These are phyloP conservation scores for Stegophylla sp. DNA, from an alignment of 2,888 invertebrate species.

Conservation along the genomic window DNA sequence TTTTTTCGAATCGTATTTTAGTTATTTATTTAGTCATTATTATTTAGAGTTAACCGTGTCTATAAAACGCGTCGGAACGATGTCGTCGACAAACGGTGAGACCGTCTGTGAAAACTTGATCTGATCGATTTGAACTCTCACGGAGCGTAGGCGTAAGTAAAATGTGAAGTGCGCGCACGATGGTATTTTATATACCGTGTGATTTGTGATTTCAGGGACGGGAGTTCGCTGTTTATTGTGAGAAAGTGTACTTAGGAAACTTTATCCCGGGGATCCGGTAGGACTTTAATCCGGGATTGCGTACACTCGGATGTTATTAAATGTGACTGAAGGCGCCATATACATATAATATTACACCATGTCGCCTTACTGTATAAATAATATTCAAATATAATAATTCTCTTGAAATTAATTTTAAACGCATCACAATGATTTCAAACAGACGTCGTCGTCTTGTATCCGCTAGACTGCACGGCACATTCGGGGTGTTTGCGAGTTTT, in stretches of 20 bases:
- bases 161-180: background rate
- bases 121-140: too few species aligned
- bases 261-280: slow-evolving; percentile 18
- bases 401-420: background rate
- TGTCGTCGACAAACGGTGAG: too few species aligned
- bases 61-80: too few species aligned
- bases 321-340: background rate
- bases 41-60: too few species aligned
- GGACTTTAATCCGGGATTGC: slow-evolving; percentile 16
- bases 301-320: slow-evolving; percentile 14
- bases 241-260: slow-evolving; percentile 13
- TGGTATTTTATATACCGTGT: background rate
- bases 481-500: too few species aligned
- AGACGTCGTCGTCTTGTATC: too few species aligned
- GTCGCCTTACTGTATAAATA: background rate
- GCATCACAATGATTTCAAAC: background rate
- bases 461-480: too few species aligned
- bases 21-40: too few species aligned
- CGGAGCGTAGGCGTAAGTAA: background rate
- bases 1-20: too few species aligned
- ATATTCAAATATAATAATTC: slow-evolving; percentile 11
- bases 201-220: background rate
- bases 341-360: too few species aligned
- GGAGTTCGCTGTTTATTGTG: background rate
- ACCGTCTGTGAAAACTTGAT: too few species aligned